These are phyloP conservation scores for Scolopax mira DNA, from an alignment of 2,113 vertebrate species.

Conservation along the genomic window DNA sequence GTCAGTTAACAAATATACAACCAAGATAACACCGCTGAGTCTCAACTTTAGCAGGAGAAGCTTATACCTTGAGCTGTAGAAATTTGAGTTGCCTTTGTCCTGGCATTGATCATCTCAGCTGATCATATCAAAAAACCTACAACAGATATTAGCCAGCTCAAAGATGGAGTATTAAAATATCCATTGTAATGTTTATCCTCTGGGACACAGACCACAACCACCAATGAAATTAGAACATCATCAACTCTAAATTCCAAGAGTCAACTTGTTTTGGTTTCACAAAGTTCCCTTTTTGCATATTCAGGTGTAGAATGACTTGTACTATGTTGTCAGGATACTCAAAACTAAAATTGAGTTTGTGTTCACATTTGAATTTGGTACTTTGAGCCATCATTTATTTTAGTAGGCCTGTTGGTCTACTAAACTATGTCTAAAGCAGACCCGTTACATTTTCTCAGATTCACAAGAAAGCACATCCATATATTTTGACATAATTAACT, in stretches of 20 bases:
- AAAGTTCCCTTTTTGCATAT: not conserved
- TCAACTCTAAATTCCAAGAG: not conserved
- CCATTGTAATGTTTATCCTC: not conserved
- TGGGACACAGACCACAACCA: not conserved
- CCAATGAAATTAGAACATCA: not conserved
- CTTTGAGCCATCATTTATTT: not conserved
- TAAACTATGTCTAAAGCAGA: not conserved
- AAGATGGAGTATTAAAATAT: not conserved
- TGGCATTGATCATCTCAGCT: not conserved
- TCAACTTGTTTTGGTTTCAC: not conserved
- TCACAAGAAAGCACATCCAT: not conserved
- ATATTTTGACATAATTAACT: not conserved
- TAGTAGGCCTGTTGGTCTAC: not conserved
- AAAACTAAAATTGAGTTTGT: not conserved
- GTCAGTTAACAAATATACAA: not conserved
- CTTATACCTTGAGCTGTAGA: not conserved
- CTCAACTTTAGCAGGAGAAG: not conserved
- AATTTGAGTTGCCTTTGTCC: not conserved
- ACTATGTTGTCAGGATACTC: not conserved
- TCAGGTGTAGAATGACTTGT: not conserved
- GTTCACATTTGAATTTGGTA: not conserved
- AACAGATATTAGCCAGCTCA: not conserved
- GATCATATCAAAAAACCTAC: not conserved
- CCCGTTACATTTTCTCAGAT: not conserved
- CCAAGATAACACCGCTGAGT: not conserved